Percentiles rank a stretch among this genome's conserved stretches.
phyloP scores from a whole-genome alignment of 2,797 vertebrate species.

The Karalla daura region DNA sequence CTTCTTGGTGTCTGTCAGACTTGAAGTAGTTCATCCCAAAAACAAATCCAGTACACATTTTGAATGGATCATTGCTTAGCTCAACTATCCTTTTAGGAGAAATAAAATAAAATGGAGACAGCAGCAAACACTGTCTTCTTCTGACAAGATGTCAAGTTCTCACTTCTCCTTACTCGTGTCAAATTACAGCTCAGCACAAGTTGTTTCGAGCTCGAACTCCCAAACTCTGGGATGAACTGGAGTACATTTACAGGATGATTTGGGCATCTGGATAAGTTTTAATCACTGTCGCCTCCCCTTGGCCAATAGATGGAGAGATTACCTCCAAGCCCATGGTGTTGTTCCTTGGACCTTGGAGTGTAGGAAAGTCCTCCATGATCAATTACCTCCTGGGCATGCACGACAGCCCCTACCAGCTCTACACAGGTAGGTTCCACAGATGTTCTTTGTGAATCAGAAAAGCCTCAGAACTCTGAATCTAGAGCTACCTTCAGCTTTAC shows the following conservation, averaged over 20 bases:
- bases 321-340: conserved; percentile 99
- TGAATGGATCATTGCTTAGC: conserved; percentile 1
- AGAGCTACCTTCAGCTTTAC: not conserved
- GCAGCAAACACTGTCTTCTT: not conserved
- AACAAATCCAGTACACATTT: not conserved
- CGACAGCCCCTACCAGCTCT: conserved; percentile 94
- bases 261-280: not conserved
- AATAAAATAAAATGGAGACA: not conserved
- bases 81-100: not conserved
- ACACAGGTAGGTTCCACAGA: conserved; percentile 76
- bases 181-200: not conserved
- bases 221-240: conserved; percentile 29
- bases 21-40: conserved; percentile 41
- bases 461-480: too few species aligned
- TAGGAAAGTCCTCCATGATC: conserved; percentile 99
- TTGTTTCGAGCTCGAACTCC: not conserved
- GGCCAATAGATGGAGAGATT: conserved; percentile 93
- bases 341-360: conserved; percentile 98
- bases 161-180: not conserved
- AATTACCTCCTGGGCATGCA: conserved; percentile 97
- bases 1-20: conserved; percentile 14
- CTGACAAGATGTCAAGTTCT: conserved; percentile 7
- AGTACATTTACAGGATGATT: not conserved
- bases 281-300: conserved; percentile 15
- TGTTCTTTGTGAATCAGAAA: not conserved